Evolutionary conservation across 2,888 invertebrate species (phyloP), one percentile per base, ranked within the genome.

Genomic region (Noctuana brunneofusca): DNA sequence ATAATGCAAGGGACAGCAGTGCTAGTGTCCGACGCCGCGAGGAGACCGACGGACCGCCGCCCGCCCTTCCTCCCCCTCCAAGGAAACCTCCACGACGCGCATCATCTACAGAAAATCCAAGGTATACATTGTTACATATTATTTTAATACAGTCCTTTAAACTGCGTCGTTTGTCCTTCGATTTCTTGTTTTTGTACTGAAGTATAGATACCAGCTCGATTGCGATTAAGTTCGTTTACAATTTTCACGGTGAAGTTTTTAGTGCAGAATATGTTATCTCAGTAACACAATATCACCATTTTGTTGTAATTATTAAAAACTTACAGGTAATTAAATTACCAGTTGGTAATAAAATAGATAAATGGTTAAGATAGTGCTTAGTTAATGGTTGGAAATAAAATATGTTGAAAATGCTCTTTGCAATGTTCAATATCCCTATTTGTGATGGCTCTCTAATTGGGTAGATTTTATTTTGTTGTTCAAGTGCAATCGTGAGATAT

Each of bases 41-140:
- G 67, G 89, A 89, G 54, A 69, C 65, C 35, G 87, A 88, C 72
- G 87, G 81, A 50, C 85, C 87, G 18, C 88, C 87, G 38, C 90
- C 91, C 5, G 87, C 89, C 46, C 72, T 90, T 53, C 91, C 91
- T 12, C 91, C 91, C 43, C 91, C 91, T 24, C 91, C 90, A 2
- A 75, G 89, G 56, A 87, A 86, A 65, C 84, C 87, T 0, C 80
- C 87, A 24, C 79, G 89, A 49, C 75, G 86, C 24, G 67, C 75
- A 6, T 77, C 78, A 9, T 74, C 74, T 20, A 71, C 84, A 6
- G 88, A 89, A 1, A 80, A 78, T 14, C 73, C 83, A 65, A 83
- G 86, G 89, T 89, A 63, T 59, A 1, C 1, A 16, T 9, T 16
- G 18, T 20, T 5, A 14, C 6, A 6, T 6, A 1, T 38, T 32